Percentiles rank a stretch among this genome's conserved stretches.
Evolutionary conservation across 35 echinoderm and acorn worm genomes (phyloP).

Genomic region (Eucidaris tribuloides): DNA sequence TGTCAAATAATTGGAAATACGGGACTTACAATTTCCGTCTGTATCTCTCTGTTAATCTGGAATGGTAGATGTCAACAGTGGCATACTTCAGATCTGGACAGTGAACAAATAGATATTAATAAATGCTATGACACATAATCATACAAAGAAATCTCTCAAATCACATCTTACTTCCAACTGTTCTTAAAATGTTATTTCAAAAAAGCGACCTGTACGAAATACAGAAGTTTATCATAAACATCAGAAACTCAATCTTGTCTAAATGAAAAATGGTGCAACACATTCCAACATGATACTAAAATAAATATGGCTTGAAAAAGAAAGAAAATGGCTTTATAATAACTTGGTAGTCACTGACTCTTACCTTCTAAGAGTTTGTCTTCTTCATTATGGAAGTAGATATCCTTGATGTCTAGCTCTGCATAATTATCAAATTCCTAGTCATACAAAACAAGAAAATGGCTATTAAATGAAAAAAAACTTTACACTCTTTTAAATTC

Average conservation of each 20-base stretch:
- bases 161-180: background rate
- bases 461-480: background rate
- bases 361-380: constrained; percentile 85
- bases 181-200: background rate
- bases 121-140: background rate
- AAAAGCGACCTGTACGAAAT: background rate
- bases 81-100: constrained; percentile 71
- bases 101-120: background rate
- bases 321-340: too few relatives aligned
- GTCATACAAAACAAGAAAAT: background rate
- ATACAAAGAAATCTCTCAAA: background rate
- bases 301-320: too few relatives aligned
- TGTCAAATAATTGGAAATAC: background rate
- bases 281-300: background rate
- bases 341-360: too few relatives aligned
- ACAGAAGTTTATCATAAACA: background rate
- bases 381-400: constrained; percentile 88
- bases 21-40: constrained; percentile 72
- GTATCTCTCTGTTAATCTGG: constrained; percentile 74
- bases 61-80: constrained; percentile 87
- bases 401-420: constrained; percentile 89
- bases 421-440: constrained; percentile 97
- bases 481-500: background rate
- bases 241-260: background rate
- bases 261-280: background rate